These are phyloP conservation scores for Ochropleura leucogaster DNA, from an alignment of 2,888 invertebrate genomes.

Conservation along the genomic window DNA sequence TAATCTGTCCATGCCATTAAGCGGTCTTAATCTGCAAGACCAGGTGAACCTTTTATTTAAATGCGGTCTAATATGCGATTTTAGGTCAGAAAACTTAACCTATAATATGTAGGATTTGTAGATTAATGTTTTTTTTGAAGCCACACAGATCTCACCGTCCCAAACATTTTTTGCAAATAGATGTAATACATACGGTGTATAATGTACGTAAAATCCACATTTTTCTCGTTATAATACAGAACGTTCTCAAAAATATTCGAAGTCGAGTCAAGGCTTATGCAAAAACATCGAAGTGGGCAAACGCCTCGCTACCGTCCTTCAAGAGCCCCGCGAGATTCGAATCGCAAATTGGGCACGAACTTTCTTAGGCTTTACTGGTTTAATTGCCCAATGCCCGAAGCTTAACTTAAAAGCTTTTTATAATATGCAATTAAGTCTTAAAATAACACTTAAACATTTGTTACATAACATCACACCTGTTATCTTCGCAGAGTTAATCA, in stretches of 20 bases:
- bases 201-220: background rate
- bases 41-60: background rate
- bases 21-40: conserved; percentile 3
- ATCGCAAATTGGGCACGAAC: conserved; percentile 43
- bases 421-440: conserved; percentile 2
- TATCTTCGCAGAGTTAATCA: background rate
- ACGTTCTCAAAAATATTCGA: conserved; percentile 16
- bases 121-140: background rate
- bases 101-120: too few species aligned
- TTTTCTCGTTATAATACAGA: conserved; percentile 12
- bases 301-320: conserved; percentile 18
- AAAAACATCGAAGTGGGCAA: conserved; percentile 29
- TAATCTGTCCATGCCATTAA: conserved; percentile 4
- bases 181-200: background rate
- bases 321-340: conserved; percentile 29
- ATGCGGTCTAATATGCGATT: conserved; percentile 2
- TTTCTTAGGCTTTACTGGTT: conserved; percentile 39
- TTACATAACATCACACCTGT: background rate
- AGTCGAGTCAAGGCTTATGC: conserved; percentile 8
- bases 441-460: background rate
- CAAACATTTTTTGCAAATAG: background rate
- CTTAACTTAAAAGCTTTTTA: conserved; percentile 19
- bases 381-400: conserved; percentile 33
- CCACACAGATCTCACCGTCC: background rate
- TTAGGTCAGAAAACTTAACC: background rate